phyloP scores from a whole-genome alignment of 2,113 vertebrate genomes.

The Channa maculata region DNA sequence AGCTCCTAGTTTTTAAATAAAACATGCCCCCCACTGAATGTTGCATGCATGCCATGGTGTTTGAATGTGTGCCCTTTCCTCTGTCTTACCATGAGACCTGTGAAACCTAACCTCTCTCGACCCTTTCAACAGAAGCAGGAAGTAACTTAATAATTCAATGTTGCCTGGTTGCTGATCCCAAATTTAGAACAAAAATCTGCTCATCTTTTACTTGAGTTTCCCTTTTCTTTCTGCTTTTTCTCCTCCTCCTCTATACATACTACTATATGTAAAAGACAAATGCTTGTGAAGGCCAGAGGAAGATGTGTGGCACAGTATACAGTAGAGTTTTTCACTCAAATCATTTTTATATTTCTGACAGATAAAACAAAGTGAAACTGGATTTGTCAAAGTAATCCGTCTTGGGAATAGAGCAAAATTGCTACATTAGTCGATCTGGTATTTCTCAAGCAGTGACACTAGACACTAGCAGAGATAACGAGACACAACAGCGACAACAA shows the following conservation, averaged over 20 bases:
- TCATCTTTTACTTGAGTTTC: background rate
- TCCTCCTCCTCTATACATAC: background rate
- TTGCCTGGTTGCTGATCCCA: background rate
- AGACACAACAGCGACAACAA: background rate
- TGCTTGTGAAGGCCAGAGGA: background rate
- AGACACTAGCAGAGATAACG: background rate
- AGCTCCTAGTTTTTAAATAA: conserved; percentile 18
- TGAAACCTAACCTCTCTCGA: conserved; percentile 5
- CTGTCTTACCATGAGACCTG: conserved; percentile 2
- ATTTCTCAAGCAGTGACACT: background rate
- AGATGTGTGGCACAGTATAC: background rate
- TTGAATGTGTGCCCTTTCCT: conserved; percentile 23
- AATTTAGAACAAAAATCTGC: conserved; percentile 23
- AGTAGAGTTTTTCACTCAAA: background rate
- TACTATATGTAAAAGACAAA: background rate
- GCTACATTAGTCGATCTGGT: background rate
- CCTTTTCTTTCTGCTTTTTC: too few relatives aligned
- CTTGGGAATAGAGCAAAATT: background rate
- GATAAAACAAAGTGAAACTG: background rate
- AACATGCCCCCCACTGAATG: conserved; percentile 35
- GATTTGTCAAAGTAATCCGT: background rate
- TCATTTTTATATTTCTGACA: background rate
- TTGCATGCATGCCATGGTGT: conserved; percentile 12
- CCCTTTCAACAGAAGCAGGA: conserved; percentile 24
- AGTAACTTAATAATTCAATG: conserved; percentile 49